These are phyloP conservation scores for Malacosoma neustria DNA, from an alignment of 2,888 invertebrate genomes.

Conservation along the genomic window DNA sequence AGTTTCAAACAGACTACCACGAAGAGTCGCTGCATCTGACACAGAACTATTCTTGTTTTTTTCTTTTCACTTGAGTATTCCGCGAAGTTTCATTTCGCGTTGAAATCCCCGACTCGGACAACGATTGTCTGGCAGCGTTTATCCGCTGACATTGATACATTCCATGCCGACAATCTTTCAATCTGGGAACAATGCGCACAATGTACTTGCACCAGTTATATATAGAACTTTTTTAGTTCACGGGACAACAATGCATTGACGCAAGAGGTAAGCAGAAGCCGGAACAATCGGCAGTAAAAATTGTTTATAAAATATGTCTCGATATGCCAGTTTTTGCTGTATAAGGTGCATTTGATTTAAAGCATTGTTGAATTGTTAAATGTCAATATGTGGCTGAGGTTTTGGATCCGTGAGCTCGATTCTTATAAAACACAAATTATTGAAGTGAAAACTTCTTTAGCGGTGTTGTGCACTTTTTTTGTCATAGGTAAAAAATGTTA, in stretches of 20 bases:
- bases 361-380: background rate
- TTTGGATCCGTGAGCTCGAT: too few relatives aligned
- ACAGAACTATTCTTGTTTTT: slow-evolving; percentile 51
- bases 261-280: slow-evolving; percentile 43
- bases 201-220: slow-evolving; percentile 28
- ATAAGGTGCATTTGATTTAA: slow-evolving; percentile 21
- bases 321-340: slow-evolving; percentile 43
- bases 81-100: slow-evolving; percentile 49
- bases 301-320: slow-evolving; percentile 57
- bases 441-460: too few relatives aligned
- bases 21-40: slow-evolving; percentile 63
- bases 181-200: slow-evolving; percentile 37
- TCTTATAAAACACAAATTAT: too few relatives aligned
- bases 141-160: slow-evolving; percentile 46
- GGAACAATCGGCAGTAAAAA: slow-evolving; percentile 65
- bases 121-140: slow-evolving; percentile 34
- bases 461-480: too few relatives aligned
- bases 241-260: slow-evolving; percentile 48
- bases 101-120: slow-evolving; percentile 29
- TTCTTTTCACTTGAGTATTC: slow-evolving; percentile 53
- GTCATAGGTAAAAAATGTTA: too few relatives aligned
- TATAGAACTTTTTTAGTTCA: slow-evolving; percentile 30
- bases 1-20: slow-evolving; percentile 45
- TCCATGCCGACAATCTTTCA: slow-evolving; percentile 29
- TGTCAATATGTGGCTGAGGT: too few relatives aligned